Conservation (phyloP, 2,113 vertebrate species). For the Zosterops hypoxanthus region DNA sequence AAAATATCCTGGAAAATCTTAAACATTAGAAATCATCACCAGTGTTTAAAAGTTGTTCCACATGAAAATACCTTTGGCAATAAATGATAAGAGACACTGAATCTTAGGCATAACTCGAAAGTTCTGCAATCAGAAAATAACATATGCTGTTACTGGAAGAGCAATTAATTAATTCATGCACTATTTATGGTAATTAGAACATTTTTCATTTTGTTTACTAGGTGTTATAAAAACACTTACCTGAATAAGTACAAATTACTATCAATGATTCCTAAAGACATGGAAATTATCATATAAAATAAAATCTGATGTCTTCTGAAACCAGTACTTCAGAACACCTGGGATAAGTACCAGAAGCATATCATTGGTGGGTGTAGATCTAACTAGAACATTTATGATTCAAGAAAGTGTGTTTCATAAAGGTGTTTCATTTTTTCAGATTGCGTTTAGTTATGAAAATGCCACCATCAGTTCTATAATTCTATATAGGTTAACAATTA, state of each 20-base stretch:
- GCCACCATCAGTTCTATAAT: neutral
- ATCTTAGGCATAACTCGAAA: neutral
- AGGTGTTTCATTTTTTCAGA: neutral
- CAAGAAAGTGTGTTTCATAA: neutral
- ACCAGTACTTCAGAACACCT: neutral
- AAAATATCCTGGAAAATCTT: neutral
- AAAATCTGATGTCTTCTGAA: neutral
- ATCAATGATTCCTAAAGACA: neutral
- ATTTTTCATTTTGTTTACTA: neutral
- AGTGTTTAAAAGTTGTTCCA: neutral
- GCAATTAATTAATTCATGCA: neutral
- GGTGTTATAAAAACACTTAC: neutral
- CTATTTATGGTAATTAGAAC: neutral
- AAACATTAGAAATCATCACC: neutral
- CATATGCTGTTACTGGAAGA: neutral
- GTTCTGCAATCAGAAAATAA: neutral
- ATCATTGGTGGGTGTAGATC: neutral
- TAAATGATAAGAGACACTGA: neutral
- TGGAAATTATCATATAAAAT: neutral
- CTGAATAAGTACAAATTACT: neutral
- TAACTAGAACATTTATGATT: neutral
- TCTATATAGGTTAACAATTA: neutral
- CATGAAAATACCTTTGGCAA: neutral
- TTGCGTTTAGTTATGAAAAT: neutral
- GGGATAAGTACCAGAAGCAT: neutral